Conservation (phyloP, 2,797 vertebrate genomes). For the Enteromius treurensis region DNA sequence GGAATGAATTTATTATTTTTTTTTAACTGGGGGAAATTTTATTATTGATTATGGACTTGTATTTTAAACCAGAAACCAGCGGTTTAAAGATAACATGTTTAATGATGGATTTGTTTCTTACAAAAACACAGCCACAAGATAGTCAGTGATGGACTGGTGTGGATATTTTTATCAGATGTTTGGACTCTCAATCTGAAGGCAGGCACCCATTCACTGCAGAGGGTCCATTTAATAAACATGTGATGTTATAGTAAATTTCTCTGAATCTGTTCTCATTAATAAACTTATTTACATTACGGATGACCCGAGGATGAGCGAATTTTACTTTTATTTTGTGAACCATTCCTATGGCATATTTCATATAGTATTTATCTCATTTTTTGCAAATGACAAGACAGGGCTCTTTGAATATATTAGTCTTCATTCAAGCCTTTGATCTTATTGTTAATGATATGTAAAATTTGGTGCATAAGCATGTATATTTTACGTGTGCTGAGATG, state of each 20-base stretch:
- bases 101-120: neutral
- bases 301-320: neutral
- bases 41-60: neutral
- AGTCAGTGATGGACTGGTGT: neutral
- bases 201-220: neutral
- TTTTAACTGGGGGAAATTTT: neutral
- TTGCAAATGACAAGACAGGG: neutral
- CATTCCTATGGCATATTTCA: neutral
- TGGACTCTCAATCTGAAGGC: neutral
- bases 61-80: neutral
- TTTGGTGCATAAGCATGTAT: neutral
- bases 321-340: neutral
- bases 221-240: neutral
- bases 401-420: conserved; percentile 1
- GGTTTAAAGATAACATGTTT: neutral
- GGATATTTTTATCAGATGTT: neutral
- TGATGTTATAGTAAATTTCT: neutral
- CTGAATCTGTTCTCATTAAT: neutral
- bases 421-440: conserved; percentile 14
- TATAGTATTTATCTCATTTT: neutral
- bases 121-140: neutral
- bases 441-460: conserved; percentile 19
- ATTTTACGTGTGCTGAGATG: conserved; percentile 2
- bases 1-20: neutral
- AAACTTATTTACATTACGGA: neutral